Base-by-base conservation (phyloP, 2,113 vertebrate genomes). In the Stegostoma tigrinum region DNA sequence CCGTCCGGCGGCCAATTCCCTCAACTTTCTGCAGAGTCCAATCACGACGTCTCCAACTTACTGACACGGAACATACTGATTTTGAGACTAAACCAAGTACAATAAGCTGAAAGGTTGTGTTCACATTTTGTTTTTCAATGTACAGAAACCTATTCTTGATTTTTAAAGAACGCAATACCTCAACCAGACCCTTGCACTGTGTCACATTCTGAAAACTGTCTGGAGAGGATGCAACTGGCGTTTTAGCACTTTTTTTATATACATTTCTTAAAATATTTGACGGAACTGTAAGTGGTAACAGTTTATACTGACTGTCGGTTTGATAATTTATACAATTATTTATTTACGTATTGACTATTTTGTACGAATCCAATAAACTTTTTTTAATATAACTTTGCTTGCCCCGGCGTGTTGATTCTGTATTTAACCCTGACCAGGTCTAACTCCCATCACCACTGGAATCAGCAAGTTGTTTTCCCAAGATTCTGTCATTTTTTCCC, bases 41-140 rank as follows among this genome's bases (percentile, higher is more conserved):
- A 99, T 99, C 97, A 99, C 99, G 78, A 99, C 99, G 83, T 99
- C 99, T 30, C 99, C 99, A 0, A 99, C 99, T 97, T 99, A 99
- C 98, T 99, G 97, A 99, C 4, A 6, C 23, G 17, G 89, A 19
- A 64, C 23, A 10, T 34, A 66, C 61, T 93, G 17, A 38, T 12
- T 66, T 38, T 67, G 19, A 8, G 27, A 70, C 67, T 95, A 48
- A 94, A 42, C 66, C n/a, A 70, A 95, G 42, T 70, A 75, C 67
- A 72, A 95, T 95, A 70, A 95, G 67, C 67, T 95, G 68, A 52
- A 70, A 70, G 24, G 15, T 95, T 24, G 2, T 95, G 94, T 95
- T 66, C 30, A 68, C 8, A 67, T 52, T n/a, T n/a, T 66, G 38
- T 67, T 67, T 67, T 67, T 94, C 42, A 34, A 95, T 72, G 68